Percentiles rank a stretch among this genome's conserved stretches.
Evolutionary conservation across 2,797 vertebrate genomes (phyloP).

Genomic region (Peromyscus eremicus): DNA sequence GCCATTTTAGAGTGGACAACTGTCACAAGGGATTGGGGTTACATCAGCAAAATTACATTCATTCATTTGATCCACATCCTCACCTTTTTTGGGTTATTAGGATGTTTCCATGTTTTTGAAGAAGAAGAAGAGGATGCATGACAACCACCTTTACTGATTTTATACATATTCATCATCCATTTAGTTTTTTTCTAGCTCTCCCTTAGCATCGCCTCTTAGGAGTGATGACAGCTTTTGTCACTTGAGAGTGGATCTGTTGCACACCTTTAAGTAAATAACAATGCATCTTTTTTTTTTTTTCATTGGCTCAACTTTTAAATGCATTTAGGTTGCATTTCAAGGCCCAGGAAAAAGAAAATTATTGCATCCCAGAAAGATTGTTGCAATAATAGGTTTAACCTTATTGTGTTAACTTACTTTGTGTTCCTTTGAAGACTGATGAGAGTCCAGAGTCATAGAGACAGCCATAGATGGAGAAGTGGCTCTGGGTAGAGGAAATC

Average conservation of each 20-base stretch:
- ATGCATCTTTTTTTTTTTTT: not conserved
- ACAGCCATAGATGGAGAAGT: not conserved
- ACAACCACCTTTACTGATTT: not conserved
- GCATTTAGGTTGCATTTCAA: conserved; percentile 3
- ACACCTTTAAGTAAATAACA: not conserved
- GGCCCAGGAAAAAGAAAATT: not conserved
- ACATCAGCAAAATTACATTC: not conserved
- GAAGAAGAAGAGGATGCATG: not conserved
- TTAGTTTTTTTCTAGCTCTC: not conserved
- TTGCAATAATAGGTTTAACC: not conserved
- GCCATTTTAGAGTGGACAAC: not conserved
- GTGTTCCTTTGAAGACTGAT: not conserved
- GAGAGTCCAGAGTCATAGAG: not conserved
- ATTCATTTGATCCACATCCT: not conserved
- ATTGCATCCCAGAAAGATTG: not conserved
- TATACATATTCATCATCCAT: not conserved
- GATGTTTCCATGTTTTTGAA: not conserved
- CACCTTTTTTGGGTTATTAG: not conserved
- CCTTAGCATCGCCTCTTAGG: not conserved
- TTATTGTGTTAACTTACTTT: not conserved
- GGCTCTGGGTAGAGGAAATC: not conserved
- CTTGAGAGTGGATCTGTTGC: not conserved
- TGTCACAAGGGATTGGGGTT: not conserved
- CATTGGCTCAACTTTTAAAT: not conserved
- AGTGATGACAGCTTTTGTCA: not conserved